Evolutionary conservation across 2,888 invertebrate genomes (phyloP), one percentile per base, ranked within the genome.

Genomic region (Drosophila prostipennis): DNA sequence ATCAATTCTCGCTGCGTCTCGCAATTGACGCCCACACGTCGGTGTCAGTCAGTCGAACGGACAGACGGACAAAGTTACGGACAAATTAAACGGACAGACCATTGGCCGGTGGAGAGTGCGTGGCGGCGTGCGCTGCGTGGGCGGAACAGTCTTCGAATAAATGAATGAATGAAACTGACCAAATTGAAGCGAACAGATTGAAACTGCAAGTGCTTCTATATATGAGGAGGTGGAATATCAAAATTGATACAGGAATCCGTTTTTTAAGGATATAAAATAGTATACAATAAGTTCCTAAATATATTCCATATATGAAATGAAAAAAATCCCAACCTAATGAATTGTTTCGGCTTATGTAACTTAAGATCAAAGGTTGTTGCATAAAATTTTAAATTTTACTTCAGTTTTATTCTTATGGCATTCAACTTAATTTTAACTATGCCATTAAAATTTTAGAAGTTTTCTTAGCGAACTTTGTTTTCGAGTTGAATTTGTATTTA

Each of bases 1-100:
- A 87, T 82, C 87, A 87, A 84, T 84, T 87, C 82, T 79, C 58
- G 68, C 49, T 74, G 78, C 84, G 78, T 72, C 76, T 74, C 64
- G 79, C 79, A 87, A 80, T 80, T 80, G 85, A 87, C 81, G 87
- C 83, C 64, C 58, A 48, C 58, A 48, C 60, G 61, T 40, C 61
- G 46, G 6, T 46, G 46, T 11, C 29, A 46, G 2, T 13, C 19
- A 59, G 59, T 39, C 34, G 36, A 45, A 59, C 16, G 61, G 61
- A 63, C 61, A 48, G 36, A 26, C 34, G 39, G 39, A 46, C 46
- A 46, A 16, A 14, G 8, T 16, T 40, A 40, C n/a, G 45, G 26
- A n/a, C 45, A 29, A 2, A 46, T 13, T 2, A 3, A 39, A 52
- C 23, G n/a, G 29, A 29, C 37, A 16, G 57, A 19, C 56, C 3